Base-by-base conservation (phyloP, 2,888 invertebrate genomes). In the Ctena decussata region DNA sequence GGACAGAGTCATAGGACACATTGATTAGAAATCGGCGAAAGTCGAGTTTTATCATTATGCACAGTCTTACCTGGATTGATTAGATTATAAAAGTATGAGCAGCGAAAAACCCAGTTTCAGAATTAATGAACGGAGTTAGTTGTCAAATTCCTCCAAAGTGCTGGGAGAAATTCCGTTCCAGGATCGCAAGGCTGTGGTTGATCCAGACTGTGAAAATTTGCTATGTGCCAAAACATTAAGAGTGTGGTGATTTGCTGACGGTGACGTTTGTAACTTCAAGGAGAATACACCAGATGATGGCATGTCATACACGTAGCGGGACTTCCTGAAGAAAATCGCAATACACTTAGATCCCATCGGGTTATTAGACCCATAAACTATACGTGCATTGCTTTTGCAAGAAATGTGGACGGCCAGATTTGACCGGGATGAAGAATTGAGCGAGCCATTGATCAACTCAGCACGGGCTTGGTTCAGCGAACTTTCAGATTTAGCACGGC, bases 301-400 rank as follows among this genome's bases (percentile, higher is more conserved):
- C 15, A 69, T 69, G 69, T 11, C 3, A 21, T 69, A 65, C 18
- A 94, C 93, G 0, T 94, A 94, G 74, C 46, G 93, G 18, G 83
- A 84, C 27, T 57, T 92, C 39, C 73, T 93, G 11, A 82, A 78
- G 21, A 39, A 84, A 11, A 79, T 93, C 2, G 94, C 93, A 74
- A 82, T 80, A 0, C 15, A 92, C 0, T 95, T 90, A 79, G 94
- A 95, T 79, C 94, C 95, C 0, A 65, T 93, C 15, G 94, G 94
- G 69, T 86, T 94, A 70, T n/a, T 93, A 1, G 77, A 85, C 12
- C 92, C 91, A 8, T 82, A 89, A 21, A 77, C 83, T 0, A 79
- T 94, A 0, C 77, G 85, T 21, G 90, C 84, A 94, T 94, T 93
- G 3, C 65, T 94, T 11, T 49, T 93, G 2, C 94, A 94, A 81